A percentile compares a stretch with the other conserved stretches of the same genome.
Conservation (phyloP, 2,888 invertebrate genomes). For the Adelognathus sp. region DNA sequence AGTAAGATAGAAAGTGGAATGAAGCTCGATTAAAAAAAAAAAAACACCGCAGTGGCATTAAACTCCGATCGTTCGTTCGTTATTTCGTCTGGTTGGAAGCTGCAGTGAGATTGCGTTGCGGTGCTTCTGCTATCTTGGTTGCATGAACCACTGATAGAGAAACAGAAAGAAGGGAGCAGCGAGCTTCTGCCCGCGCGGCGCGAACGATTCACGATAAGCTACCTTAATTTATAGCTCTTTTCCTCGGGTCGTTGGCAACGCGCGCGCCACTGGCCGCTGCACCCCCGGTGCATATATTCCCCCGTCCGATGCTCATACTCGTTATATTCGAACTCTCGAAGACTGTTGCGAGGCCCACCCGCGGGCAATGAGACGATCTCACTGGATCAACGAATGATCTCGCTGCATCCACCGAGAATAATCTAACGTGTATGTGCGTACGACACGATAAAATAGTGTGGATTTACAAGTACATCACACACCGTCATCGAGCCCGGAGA, state of each 20-base stretch:
- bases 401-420: slow-evolving; percentile 17
- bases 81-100: background rate
- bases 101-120: background rate
- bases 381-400: slow-evolving; percentile 30
- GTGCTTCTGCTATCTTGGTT: slow-evolving; percentile 64
- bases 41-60: background rate
- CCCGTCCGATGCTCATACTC: slow-evolving; percentile 1
- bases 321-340: slow-evolving; percentile 41
- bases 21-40: slow-evolving; percentile 6
- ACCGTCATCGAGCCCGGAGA: slow-evolving; percentile 1
- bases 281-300: slow-evolving; percentile 59
- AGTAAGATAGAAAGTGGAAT: slow-evolving; percentile 2
- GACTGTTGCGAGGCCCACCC: slow-evolving; percentile 41
- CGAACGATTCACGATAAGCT: slow-evolving; percentile 77
- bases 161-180: slow-evolving; percentile 45
- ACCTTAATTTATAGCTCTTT: slow-evolving; percentile 76
- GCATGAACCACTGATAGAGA: slow-evolving; percentile 39
- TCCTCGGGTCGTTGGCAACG: slow-evolving; percentile 70
- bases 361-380: slow-evolving; percentile 42
- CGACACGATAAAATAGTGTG: background rate
- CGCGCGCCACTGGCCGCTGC: slow-evolving; percentile 43
- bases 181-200: slow-evolving; percentile 71
- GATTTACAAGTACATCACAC: slow-evolving; percentile 11
- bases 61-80: slow-evolving; percentile 12
- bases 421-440: background rate